These are phyloP conservation scores for Trypoxylon attenuatum DNA, from an alignment of 2,888 invertebrate genomes.

Conservation along the genomic window DNA sequence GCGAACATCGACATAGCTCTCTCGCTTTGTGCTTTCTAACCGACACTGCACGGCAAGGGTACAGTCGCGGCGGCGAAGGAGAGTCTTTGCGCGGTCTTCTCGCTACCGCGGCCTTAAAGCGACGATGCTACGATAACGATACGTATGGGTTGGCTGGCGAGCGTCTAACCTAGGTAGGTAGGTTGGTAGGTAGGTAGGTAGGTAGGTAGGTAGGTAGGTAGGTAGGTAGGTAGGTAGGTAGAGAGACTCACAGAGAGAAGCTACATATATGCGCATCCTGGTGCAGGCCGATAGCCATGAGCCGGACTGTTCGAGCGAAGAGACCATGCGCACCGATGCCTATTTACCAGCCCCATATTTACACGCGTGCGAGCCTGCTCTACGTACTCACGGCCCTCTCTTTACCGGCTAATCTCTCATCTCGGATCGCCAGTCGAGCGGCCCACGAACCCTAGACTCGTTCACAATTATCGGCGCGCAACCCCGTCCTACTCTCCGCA, in stretches of 20 bases:
- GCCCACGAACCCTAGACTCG: conserved; percentile 33
- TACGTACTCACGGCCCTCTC: conserved; percentile 49
- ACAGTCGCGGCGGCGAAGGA: too few species aligned
- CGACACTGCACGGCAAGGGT: too few species aligned
- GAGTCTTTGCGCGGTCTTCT: not conserved
- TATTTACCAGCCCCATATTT: conserved; percentile 58
- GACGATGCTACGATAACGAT: conserved; percentile 56
- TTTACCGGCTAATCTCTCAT: conserved; percentile 69
- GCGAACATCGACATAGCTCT: not conserved
- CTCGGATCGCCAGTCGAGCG: conserved; percentile 59
- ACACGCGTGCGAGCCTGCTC: conserved; percentile 41
- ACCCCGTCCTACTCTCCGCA: too few species aligned
- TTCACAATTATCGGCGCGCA: conserved; percentile 47
- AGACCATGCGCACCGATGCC: conserved; percentile 30
- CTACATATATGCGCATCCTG: conserved; percentile 38
- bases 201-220: not conserved
- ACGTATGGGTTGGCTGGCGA: conserved; percentile 44
- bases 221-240: not conserved
- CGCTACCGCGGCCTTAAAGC: conserved; percentile 35
- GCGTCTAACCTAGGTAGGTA: conserved; percentile 12
- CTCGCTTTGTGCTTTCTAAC: not conserved
- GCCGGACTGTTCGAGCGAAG: not conserved
- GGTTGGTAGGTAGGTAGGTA: not conserved
- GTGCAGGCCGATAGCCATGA: conserved; percentile 25
- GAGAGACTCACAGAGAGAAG: conserved; percentile 10